phyloP scores from a whole-genome alignment of 1,140 invertebrate genomes.

The Centruroides sculpturatus region DNA sequence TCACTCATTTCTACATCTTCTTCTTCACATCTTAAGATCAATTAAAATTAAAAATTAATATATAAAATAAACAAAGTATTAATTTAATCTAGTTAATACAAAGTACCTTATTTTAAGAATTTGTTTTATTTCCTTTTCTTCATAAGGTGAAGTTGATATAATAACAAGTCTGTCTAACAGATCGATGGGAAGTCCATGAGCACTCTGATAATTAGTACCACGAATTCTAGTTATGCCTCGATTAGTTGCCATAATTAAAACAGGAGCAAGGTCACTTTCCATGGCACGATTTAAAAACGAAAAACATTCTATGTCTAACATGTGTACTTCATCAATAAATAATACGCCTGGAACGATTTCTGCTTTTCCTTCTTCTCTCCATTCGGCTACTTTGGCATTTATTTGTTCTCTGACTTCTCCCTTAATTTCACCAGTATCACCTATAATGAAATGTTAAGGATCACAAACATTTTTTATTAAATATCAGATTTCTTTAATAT shows the following conservation, averaged over 20 bases:
- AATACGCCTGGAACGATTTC: conserved; percentile 94
- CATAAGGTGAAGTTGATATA: conserved; percentile 76
- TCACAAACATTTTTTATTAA: neutral
- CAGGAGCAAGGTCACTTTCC: conserved; percentile 92
- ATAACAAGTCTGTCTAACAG: conserved; percentile 91
- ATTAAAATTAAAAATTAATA: neutral
- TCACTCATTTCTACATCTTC: conserved; percentile 92
- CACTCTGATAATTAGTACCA: conserved; percentile 82
- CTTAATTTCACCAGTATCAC: conserved; percentile 98
- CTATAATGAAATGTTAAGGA: conserved; percentile 27
- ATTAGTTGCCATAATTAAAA: conserved; percentile 99
- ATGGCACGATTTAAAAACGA: conserved; percentile 92
- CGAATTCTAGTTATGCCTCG: conserved; percentile 89
- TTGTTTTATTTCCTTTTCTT: conserved; percentile 75
- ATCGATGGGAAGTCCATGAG: conserved; percentile 94
- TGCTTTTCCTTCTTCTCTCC: conserved; percentile 97
- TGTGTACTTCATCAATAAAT: conserved; percentile 90
- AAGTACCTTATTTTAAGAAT: conserved; percentile 72
- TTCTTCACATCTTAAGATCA: conserved; percentile 65
- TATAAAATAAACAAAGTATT: conserved; percentile 1
- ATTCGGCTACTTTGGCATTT: conserved; percentile 94
- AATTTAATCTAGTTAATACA: neutral
- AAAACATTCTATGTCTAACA: conserved; percentile 98
- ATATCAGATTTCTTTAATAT: conserved; percentile 28
- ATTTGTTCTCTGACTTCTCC: conserved; percentile 95